Evolutionary conservation across 2,797 vertebrate species (phyloP).

Genomic region (Remorina albescens): DNA sequence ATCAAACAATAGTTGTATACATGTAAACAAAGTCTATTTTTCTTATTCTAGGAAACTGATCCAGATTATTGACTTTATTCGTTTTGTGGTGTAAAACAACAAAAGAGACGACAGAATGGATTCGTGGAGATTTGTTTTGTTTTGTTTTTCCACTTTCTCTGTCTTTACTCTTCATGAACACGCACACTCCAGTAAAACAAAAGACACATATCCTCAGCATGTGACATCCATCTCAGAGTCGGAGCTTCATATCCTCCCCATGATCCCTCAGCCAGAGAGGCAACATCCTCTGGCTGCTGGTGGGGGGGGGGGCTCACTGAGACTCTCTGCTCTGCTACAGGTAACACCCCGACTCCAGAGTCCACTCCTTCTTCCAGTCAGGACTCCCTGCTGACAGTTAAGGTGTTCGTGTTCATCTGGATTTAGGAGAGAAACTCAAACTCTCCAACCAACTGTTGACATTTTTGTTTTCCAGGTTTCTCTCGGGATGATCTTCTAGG

Average conservation of each 20-base stretch:
- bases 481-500: constrained; percentile 2
- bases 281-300: constrained; percentile 73
- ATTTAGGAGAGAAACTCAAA: background rate
- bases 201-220: constrained; percentile 75
- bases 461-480: constrained; percentile 23
- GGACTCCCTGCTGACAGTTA: background rate
- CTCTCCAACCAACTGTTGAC: background rate
- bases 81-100: too few relatives aligned
- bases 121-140: background rate
- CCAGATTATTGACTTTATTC: background rate
- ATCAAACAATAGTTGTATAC: too few relatives aligned
- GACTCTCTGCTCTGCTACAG: constrained; percentile 64
- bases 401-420: background rate
- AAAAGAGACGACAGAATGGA: too few relatives aligned
- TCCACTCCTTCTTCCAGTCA: constrained; percentile 12
- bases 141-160: background rate
- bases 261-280: constrained; percentile 59
- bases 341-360: constrained; percentile 60
- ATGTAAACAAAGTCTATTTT: too few relatives aligned
- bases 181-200: constrained; percentile 48
- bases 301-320: constrained; percentile 70
- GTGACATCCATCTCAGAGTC: constrained; percentile 70
- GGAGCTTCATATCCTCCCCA: constrained; percentile 72
- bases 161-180: constrained; percentile 11
- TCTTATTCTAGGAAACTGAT: background rate